Evolutionary conservation across 2,888 invertebrate species (phyloP).

Genomic region (Antheraea yamamai): DNA sequence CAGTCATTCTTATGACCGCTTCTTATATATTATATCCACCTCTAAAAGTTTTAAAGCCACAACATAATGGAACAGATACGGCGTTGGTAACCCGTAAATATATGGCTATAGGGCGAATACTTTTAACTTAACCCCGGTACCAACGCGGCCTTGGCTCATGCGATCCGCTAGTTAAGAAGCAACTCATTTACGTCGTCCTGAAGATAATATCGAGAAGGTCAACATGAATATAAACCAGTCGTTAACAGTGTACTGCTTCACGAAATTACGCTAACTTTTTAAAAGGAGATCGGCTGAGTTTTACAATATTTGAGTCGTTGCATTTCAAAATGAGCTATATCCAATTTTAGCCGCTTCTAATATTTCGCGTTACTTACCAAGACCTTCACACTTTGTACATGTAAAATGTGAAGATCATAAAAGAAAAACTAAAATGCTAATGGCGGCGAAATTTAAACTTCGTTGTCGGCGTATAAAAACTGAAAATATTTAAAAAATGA

Average conservation of each 20-base stretch:
- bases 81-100: slow-evolving; percentile 28
- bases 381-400: too few relatives aligned
- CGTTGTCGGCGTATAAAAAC: too few relatives aligned
- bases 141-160: slow-evolving; percentile 58
- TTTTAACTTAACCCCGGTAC: slow-evolving; percentile 29
- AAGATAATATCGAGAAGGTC: slow-evolving; percentile 11
- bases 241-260: neutral
- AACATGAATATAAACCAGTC: slow-evolving; percentile 4
- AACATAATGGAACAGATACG: slow-evolving; percentile 7
- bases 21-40: neutral
- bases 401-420: too few relatives aligned
- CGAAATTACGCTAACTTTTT: neutral
- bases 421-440: too few relatives aligned
- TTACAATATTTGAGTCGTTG: neutral
- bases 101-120: slow-evolving; percentile 29
- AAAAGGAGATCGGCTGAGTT: neutral
- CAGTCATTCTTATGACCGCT: neutral
- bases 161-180: slow-evolving; percentile 49
- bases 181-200: slow-evolving; percentile 40
- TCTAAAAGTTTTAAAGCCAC: slow-evolving; percentile 1
- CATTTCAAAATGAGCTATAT: neutral
- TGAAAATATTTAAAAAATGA: too few relatives aligned
- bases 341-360: neutral
- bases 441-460: too few relatives aligned
- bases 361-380: too few relatives aligned